Conservation (phyloP, 1,140 invertebrate genomes). For the Drosophila athabasca region DNA sequence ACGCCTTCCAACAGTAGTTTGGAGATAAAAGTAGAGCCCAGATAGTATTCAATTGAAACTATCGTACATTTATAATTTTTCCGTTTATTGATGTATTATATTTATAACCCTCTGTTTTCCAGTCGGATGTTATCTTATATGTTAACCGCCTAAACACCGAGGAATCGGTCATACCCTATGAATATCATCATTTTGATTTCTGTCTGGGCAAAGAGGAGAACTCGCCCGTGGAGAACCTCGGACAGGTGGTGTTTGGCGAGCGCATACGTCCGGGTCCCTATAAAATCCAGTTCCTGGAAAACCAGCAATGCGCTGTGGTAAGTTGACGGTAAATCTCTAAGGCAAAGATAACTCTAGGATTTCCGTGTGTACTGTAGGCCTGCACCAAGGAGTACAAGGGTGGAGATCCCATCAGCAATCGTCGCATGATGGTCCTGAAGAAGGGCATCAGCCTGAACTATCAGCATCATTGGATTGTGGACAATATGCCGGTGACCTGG, state of each 20-base stretch:
- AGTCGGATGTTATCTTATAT: constrained; percentile 86
- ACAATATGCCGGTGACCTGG: constrained; percentile 99
- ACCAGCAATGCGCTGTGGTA: constrained; percentile 88
- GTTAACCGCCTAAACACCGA: constrained; percentile 98
- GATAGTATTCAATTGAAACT: constrained; percentile 16
- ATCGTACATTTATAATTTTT: background rate
- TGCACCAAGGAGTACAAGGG: constrained; percentile 90
- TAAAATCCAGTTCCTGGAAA: constrained; percentile 90
- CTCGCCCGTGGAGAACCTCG: constrained; percentile 98
- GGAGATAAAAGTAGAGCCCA: too few relatives aligned
- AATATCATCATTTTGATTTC: constrained; percentile 99
- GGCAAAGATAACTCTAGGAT: background rate
- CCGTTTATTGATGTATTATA: constrained; percentile 3
- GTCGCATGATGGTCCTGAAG: constrained; percentile 91
- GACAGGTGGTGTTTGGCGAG: constrained; percentile 99
- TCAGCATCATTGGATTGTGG: constrained; percentile 99
- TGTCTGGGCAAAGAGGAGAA: constrained; percentile 90
- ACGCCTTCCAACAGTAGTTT: too few relatives aligned
- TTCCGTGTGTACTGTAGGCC: constrained; percentile 40
- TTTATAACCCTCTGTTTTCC: constrained; percentile 13
- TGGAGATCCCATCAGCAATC: constrained; percentile 86
- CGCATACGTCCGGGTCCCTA: constrained; percentile 97
- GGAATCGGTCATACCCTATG: constrained; percentile 98
- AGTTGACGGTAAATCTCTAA: constrained; percentile 3
- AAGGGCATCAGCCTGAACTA: constrained; percentile 98